Base-by-base conservation (phyloP, 2,113 vertebrate species). In the Trematocara nigrifrons region DNA sequence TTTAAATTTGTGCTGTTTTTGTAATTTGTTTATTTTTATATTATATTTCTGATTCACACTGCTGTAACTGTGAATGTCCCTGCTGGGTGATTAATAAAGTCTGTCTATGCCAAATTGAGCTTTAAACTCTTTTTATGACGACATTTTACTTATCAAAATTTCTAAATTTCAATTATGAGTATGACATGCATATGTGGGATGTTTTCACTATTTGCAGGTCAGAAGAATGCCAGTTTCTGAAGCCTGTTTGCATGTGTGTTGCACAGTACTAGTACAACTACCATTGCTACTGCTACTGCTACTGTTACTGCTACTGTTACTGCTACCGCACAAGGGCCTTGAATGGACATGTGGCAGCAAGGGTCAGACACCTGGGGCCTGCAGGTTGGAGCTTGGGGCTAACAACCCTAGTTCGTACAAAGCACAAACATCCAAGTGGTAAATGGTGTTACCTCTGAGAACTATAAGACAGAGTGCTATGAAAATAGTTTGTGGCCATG, bases 201-300 rank as follows among this genome's bases (percentile, higher is more conserved):
- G 26, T 26, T 26, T 26, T 26, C 26, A 26, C 26, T 1, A 26
- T 26, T 26, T 26, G 26, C 3, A 26, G 3, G 26, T 26, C 26
- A 26, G 26, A 26, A 26, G 26, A 26, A 26, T 26, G 26, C 3
- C 26, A 26, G 13, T 16, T 0, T 16, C 2, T 47, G 0, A 47
- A 16, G 52, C 52, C 52, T 2, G 52, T 1, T 54, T 54, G 52
- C 6, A 54, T 54, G 1, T 22, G 52, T 22, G 10, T 54, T 22
- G 52, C 20, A 54, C 20, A 54, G 22, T 54, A 6, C 52, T 22
- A 53, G 51, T 53, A 53, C 52, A 53, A 22, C 10, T 54, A 54
- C 52, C 20, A 22, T 22, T 2, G n/a, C 10, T 22, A 2, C 52
- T 54, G 12, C 52, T 53, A 22, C 22, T 22, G 22, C 5, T n/a